A percentile compares a stretch with the other conserved stretches of the same genome.
These are phyloP conservation scores for Clunio marinus DNA, from an alignment of 2,888 invertebrate genomes.

Conservation along the genomic window DNA sequence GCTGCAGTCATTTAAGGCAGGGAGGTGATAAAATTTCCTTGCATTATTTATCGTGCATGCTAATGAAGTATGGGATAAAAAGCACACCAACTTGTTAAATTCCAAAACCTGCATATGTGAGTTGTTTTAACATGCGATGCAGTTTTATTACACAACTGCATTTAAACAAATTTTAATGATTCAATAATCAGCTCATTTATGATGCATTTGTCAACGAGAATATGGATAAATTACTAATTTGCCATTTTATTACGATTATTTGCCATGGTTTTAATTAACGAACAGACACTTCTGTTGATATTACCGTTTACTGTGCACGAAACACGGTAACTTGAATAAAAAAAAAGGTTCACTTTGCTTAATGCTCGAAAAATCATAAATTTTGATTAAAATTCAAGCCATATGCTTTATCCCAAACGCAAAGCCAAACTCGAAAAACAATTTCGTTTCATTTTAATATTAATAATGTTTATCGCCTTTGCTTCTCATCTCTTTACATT, in stretches of 20 bases:
- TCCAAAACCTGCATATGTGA: not conserved
- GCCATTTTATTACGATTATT: too few species aligned
- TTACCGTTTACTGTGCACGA: too few species aligned
- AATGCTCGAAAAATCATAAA: not conserved
- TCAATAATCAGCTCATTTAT: slow-evolving; percentile 27
- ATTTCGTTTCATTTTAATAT: slow-evolving; percentile 13
- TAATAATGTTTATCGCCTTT: slow-evolving; percentile 8
- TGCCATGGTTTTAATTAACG: slow-evolving; percentile 11
- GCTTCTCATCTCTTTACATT: slow-evolving; percentile 10
- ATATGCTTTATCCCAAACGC: not conserved
- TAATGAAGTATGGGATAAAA: slow-evolving; percentile 16
- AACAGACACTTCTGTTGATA: too few species aligned
- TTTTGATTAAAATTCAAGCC: slow-evolving; percentile 13
- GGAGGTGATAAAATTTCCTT: slow-evolving; percentile 7
- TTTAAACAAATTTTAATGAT: slow-evolving; percentile 17
- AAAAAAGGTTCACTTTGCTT: not conserved
- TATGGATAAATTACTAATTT: slow-evolving; percentile 26
- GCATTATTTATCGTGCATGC: slow-evolving; percentile 30
- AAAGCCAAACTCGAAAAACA: not conserved
- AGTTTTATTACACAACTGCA: not conserved
- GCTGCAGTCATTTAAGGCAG: slow-evolving; percentile 11
- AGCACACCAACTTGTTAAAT: not conserved
- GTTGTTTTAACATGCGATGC: not conserved
- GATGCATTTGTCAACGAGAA: slow-evolving; percentile 22
- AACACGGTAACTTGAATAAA: too few species aligned